Evolutionary conservation across 2,113 vertebrate genomes (phyloP), one percentile per base, ranked within the genome.

Genomic region (Dunckerocampus dactyliophorus): DNA sequence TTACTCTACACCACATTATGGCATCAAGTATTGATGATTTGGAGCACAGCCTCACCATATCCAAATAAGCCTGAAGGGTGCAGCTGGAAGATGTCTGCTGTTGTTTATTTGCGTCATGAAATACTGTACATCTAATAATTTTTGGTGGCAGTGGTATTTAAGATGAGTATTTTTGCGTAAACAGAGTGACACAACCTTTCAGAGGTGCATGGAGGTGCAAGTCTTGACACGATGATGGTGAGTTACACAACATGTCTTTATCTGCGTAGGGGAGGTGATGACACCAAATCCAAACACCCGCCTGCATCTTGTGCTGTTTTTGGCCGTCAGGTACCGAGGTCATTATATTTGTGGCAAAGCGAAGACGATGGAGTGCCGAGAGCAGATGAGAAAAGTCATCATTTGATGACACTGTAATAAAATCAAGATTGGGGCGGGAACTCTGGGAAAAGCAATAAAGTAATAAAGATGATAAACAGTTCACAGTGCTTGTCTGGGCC

Each of bases 391-490:
- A 82, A 68, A 83, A 80, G 81, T 86, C 82, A 88, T 87, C 80
- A 83, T 87, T 79, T 83, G 87, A 85, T 81, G 83, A 83, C 84
- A 85, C 74, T 70, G 79, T 84, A 80, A 88, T 87, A 88, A 88
- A 89, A 88, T 88, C 82, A 84, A 76, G 78, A 43, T 88, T 85
- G 85, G 82, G 74, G 52, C 28, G 83, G 82, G 84, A 87, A 84
- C 81, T 84, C 76, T 78, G 68, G 62, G 82, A 82, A 87, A 89
- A 86, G 85, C 86, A 86, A 85, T 88, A 82, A 87, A 87, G 85
- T 82, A 86, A 86, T 87, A 87, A 86, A 83, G 82, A 87, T 86
- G 85, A 87, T 88, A 85, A 87, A 86, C 82, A 86, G 77, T 78
- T 83, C 65, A 57, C 75, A 55, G 71, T 59, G 66, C 67, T 71